Evolutionary conservation across 2,888 invertebrate genomes (phyloP).

Genomic region (Torymus aiolomorphi): DNA sequence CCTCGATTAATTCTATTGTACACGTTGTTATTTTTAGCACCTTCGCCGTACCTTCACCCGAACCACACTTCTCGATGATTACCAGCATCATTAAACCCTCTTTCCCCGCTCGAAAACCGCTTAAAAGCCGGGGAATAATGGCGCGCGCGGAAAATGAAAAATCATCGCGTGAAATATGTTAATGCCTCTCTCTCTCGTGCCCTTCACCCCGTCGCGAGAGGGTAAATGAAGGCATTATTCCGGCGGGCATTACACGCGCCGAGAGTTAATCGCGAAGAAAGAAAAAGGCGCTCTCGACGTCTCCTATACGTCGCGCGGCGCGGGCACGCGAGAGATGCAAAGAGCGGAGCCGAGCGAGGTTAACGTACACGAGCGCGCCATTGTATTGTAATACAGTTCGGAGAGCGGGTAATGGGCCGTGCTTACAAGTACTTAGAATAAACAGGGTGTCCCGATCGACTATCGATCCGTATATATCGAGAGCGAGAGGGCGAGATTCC

Average conservation of each 20-base stretch:
- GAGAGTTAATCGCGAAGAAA: constrained; percentile 36
- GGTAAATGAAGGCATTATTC: constrained; percentile 51
- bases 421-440: constrained; percentile 70
- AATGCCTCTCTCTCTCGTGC: not conserved
- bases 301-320: constrained; percentile 17
- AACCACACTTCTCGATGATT: no score
- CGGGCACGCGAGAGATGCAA: not conserved
- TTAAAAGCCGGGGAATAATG: not conserved
- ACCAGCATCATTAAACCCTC: no score
- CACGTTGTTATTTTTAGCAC: no score
- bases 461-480: constrained; percentile 55
- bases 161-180: constrained; percentile 26
- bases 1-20: no score
- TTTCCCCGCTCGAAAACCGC: no score
- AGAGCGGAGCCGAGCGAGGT: constrained; percentile 10
- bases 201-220: not conserved
- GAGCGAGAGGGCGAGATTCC: no score
- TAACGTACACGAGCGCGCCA: constrained; percentile 59
- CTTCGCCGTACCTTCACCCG: no score
- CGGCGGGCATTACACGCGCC: not conserved
- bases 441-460: constrained; percentile 65
- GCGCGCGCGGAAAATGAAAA: constrained; percentile 26
- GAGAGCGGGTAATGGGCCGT: constrained; percentile 67
- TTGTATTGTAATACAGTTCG: constrained; percentile 71
- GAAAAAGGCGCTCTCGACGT: constrained; percentile 2